Percentiles rank a stretch among this genome's conserved stretches.
Conservation (phyloP, 1,140 invertebrate species). For the Danaus melanippus region DNA sequence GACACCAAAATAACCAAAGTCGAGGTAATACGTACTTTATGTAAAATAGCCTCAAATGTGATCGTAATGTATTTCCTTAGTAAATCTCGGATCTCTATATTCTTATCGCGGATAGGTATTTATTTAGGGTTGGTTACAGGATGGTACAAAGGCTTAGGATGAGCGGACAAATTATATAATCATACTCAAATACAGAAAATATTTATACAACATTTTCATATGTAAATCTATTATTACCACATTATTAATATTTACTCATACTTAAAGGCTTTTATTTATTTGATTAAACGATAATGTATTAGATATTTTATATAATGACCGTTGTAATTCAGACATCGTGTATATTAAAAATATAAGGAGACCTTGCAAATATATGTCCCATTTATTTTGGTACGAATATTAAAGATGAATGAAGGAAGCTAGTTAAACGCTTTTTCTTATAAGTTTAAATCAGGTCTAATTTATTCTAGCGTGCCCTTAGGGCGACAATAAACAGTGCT, state of each 20-base stretch:
- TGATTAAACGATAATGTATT: too few relatives aligned
- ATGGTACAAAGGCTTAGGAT: slow-evolving; percentile 17
- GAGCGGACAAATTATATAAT: not conserved
- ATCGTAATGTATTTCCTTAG: slow-evolving; percentile 18
- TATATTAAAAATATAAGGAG: too few relatives aligned
- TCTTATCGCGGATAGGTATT: slow-evolving; percentile 33
- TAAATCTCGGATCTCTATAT: slow-evolving; percentile 32
- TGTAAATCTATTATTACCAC: too few relatives aligned
- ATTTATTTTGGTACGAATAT: too few relatives aligned
- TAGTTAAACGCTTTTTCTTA: slow-evolving; percentile 7
- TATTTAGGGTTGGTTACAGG: slow-evolving; percentile 33
- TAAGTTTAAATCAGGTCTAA: slow-evolving; percentile 17
- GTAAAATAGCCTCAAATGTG: slow-evolving; percentile 17
- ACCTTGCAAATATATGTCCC: too few relatives aligned
- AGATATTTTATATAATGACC: too few relatives aligned
- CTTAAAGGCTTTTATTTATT: too few relatives aligned
- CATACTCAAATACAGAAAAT: too few relatives aligned
- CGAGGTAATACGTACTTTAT: slow-evolving; percentile 12
- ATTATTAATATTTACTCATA: too few relatives aligned
- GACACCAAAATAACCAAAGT: too few relatives aligned
- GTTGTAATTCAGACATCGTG: too few relatives aligned
- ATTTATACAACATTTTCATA: too few relatives aligned
- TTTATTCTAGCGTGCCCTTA: slow-evolving; percentile 41
- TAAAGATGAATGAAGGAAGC: not conserved
- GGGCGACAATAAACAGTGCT: slow-evolving; percentile 45